These are phyloP conservation scores for Cariama cristata DNA, from an alignment of 2,113 vertebrate genomes.

Conservation along the genomic window DNA sequence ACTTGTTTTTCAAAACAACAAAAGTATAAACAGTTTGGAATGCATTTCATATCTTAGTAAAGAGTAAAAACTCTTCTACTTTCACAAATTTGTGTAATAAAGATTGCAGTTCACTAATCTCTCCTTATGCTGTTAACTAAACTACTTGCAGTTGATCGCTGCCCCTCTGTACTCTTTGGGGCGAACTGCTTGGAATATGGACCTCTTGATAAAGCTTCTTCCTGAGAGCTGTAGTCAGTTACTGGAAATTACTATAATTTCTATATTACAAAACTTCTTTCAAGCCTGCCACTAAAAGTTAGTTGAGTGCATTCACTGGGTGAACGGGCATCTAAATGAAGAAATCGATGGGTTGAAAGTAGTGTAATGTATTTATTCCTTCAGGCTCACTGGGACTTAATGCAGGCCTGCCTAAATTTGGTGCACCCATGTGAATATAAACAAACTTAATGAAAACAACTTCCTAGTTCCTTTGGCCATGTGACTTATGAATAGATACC, in stretches of 20 bases:
- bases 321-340: not conserved
- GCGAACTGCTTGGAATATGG: too few relatives aligned
- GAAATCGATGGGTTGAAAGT: not conserved
- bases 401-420: not conserved
- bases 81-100: not conserved
- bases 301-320: not conserved
- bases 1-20: not conserved
- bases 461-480: not conserved
- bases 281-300: not conserved
- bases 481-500: not conserved
- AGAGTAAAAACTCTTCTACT: not conserved
- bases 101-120: not conserved
- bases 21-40: not conserved
- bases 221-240: not conserved
- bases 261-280: not conserved
- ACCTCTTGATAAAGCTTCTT: not conserved
- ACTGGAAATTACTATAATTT: not conserved
- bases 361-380: not conserved
- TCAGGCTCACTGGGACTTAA: not conserved
- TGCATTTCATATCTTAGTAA: not conserved
- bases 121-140: not conserved
- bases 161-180: not conserved
- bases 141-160: not conserved
- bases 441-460: not conserved
- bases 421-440: not conserved